These are phyloP conservation scores for Dendrolimus houi DNA, from an alignment of 2,888 invertebrate species.

Conservation along the genomic window DNA sequence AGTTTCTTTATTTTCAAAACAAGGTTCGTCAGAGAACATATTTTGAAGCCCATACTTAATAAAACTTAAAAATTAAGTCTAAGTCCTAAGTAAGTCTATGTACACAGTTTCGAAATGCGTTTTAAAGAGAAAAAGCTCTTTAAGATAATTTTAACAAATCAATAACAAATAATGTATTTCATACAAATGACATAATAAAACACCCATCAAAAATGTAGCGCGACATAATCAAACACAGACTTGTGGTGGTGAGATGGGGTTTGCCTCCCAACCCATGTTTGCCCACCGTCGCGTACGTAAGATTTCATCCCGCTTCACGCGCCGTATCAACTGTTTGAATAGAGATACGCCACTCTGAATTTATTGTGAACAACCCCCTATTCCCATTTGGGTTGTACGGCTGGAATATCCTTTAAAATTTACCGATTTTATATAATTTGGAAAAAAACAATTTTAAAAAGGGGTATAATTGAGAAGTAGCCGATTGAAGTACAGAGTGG, in stretches of 20 bases:
- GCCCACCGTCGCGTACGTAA: constrained; percentile 57
- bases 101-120: too few species aligned
- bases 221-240: constrained; percentile 1
- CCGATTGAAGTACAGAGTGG: too few species aligned
- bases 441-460: too few species aligned
- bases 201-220: neutral
- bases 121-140: too few species aligned
- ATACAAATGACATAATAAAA: neutral
- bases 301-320: constrained; percentile 56
- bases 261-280: constrained; percentile 35
- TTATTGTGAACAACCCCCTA: constrained; percentile 52
- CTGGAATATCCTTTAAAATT: constrained; percentile 2
- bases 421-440: too few species aligned
- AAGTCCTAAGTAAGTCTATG: too few species aligned
- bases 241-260: constrained; percentile 18
- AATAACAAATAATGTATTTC: neutral
- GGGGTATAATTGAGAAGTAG: too few species aligned
- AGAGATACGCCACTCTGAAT: constrained; percentile 66
- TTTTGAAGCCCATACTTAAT: too few species aligned
- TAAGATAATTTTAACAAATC: neutral
- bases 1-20: too few species aligned
- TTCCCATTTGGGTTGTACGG: constrained; percentile 8
- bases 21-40: too few species aligned
- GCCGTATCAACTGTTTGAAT: constrained; percentile 71
- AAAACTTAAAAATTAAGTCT: too few species aligned